Evolutionary conservation across 1,140 invertebrate genomes (phyloP).

Genomic region (Metaphire vulgaris): DNA sequence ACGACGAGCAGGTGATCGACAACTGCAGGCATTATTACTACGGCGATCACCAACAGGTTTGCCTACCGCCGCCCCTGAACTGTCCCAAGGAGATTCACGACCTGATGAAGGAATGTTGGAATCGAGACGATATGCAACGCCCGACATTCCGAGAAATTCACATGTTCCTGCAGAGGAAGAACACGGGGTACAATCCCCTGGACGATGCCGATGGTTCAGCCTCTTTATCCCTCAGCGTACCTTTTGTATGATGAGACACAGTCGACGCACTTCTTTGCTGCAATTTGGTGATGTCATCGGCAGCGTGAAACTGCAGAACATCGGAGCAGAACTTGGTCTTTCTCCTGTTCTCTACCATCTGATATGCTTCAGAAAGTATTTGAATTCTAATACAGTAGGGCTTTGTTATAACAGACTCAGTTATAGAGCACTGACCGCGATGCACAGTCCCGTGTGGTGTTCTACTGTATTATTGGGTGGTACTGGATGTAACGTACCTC

Average conservation of each 20-base stretch:
- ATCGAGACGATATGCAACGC: conserved; percentile 60
- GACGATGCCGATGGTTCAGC: background rate
- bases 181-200: conserved; percentile 59
- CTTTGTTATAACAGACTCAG: too few relatives aligned
- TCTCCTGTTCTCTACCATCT: too few relatives aligned
- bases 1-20: conserved; percentile 69
- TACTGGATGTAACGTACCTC: too few relatives aligned
- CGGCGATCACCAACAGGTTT: conserved; percentile 55
- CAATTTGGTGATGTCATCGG: too few relatives aligned
- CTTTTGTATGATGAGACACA: background rate
- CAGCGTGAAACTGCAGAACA: too few relatives aligned
- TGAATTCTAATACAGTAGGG: too few relatives aligned
- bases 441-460: too few relatives aligned
- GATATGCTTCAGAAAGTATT: too few relatives aligned
- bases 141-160: conserved; percentile 79
- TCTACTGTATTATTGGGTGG: too few relatives aligned
- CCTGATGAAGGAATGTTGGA: conserved; percentile 84
- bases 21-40: conserved; percentile 37
- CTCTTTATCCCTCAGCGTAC: background rate
- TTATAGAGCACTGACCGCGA: too few relatives aligned
- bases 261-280: too few relatives aligned
- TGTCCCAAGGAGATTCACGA: conserved; percentile 85
- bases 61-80: conserved; percentile 69
- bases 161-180: conserved; percentile 76
- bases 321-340: too few relatives aligned